Evolutionary conservation across 37 sponge, comb jelly and placozoan genomes (phyloP), one percentile per base, ranked within the genome.

Genomic region (Tethya wilhelma): DNA sequence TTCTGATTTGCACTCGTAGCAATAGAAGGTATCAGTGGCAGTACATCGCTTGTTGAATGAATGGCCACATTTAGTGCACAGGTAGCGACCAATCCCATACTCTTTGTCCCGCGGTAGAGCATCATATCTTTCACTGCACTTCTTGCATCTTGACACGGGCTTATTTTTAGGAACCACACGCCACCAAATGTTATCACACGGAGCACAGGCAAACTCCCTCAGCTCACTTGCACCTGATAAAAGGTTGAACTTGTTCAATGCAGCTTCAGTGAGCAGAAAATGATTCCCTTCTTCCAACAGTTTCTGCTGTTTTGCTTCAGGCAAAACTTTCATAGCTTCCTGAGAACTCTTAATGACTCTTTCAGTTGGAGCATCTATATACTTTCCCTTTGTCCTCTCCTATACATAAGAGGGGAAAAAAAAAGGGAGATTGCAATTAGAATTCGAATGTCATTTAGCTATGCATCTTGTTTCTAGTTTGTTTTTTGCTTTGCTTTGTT

Each of bases 131-230:
- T 42, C 44, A 14, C 31, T 7, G 32, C 83, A 83, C 20, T 60
- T 64, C 22, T 26, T 71, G 38, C 83, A 83, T 31, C 43, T 43
- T 0, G 83, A 73, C 4, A 83, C 83, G 8, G 67, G 74, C 56
- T 83, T 83, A 23, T 30, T 65, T 11, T 30, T 41, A 14, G 42
- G 67, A 2, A 83, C 75, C 7, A n/a, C 25, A 2, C 44, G 45
- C 83, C 83, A 83, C 83, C 83, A 83, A 31, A 17, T 32, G 30
- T 34, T 41, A 30, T 74, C 28, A 64, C 83, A 83, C 0, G 29
- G 32, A 0, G 26, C 40, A 83, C 83, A 83, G 25, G 67, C 67
- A 65, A 83, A 83, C 67, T 83, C 67, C 40, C 83, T 40, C 2
- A 73, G 71, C 29, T 71, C 46, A 71, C 7, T 25, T 25, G 49